A percentile compares a stretch with the other conserved stretches of the same genome.
Evolutionary conservation across 2,797 vertebrate genomes (phyloP).

Genomic region (Cottoperca gobio): DNA sequence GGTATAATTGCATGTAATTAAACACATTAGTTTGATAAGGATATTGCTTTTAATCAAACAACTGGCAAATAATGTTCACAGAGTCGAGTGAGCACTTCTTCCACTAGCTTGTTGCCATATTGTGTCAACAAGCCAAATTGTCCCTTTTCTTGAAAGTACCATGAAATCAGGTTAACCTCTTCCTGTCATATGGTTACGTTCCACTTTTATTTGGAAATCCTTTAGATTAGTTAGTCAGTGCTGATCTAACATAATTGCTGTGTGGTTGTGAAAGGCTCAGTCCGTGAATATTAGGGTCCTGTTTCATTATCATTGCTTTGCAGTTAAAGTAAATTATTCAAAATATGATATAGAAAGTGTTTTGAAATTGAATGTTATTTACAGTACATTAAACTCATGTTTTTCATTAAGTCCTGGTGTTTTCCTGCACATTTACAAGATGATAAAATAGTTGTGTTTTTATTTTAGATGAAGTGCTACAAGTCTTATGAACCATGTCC

Average conservation of each 20-base stretch:
- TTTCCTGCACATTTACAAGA: not conserved
- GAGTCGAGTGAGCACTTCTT: constrained; percentile 13
- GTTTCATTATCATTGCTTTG: constrained; percentile 16
- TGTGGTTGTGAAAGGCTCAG: not conserved
- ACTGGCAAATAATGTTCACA: constrained; percentile 7
- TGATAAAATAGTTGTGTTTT: constrained; percentile 33
- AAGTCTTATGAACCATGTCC: constrained; percentile 34
- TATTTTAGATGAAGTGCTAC: constrained; percentile 33
- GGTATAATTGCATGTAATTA: constrained; percentile 47
- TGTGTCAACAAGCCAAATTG: constrained; percentile 21
- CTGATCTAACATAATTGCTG: not conserved
- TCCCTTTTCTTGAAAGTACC: constrained; percentile 2
- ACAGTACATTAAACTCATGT: constrained; percentile 54
- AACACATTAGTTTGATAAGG: constrained; percentile 32
- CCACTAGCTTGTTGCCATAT: not conserved
- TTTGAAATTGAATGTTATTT: constrained; percentile 49
- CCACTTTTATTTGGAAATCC: constrained; percentile 1
- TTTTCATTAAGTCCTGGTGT: constrained; percentile 26
- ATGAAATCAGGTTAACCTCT: constrained; percentile 19
- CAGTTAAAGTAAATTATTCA: constrained; percentile 28
- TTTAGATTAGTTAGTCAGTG: constrained; percentile 8
- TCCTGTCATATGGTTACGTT: not conserved
- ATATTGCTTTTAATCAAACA: constrained; percentile 39
- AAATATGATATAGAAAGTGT: not conserved
- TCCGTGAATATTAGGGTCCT: not conserved